Conservation (phyloP, 2,888 invertebrate genomes). For the Oasisia sp. region DNA sequence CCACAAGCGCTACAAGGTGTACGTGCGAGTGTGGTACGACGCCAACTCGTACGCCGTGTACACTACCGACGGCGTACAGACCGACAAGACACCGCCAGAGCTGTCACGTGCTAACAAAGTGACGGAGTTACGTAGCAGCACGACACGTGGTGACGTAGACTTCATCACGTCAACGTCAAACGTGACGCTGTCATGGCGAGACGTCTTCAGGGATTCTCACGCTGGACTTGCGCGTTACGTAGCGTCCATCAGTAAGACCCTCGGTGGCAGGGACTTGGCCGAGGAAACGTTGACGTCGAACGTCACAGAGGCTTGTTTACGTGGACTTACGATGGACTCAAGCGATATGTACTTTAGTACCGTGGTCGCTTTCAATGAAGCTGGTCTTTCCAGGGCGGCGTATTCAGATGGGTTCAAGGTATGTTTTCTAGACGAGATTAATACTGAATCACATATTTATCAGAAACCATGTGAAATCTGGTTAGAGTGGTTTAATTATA, state of each 20-base stretch:
- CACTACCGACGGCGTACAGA: conserved; percentile 25
- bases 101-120: neutral
- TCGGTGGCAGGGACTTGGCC: conserved; percentile 19
- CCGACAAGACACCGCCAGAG: neutral
- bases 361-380: conserved; percentile 37
- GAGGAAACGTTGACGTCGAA: conserved; percentile 28
- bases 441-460: neutral
- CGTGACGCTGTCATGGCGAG: conserved; percentile 18
- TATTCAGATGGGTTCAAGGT: conserved; percentile 37
- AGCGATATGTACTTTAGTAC: conserved; percentile 34
- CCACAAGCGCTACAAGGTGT: conserved; percentile 26
- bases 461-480: too few relatives aligned
- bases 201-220: conserved; percentile 21
- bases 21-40: conserved; percentile 34
- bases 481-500: too few relatives aligned
- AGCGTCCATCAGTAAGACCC: conserved; percentile 32
- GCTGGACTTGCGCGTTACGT: conserved; percentile 30
- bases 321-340: conserved; percentile 19
- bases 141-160: neutral
- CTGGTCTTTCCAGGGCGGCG: conserved; percentile 36
- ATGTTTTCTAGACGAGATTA: neutral
- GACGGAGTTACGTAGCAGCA: neutral
- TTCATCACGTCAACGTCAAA: conserved; percentile 3
- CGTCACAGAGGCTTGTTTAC: conserved; percentile 30
- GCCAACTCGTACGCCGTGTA: conserved; percentile 21